A percentile compares a stretch with the other conserved stretches of the same genome.
phyloP scores from a whole-genome alignment of 2,113 vertebrate species.

The Otolemur garnettii region DNA sequence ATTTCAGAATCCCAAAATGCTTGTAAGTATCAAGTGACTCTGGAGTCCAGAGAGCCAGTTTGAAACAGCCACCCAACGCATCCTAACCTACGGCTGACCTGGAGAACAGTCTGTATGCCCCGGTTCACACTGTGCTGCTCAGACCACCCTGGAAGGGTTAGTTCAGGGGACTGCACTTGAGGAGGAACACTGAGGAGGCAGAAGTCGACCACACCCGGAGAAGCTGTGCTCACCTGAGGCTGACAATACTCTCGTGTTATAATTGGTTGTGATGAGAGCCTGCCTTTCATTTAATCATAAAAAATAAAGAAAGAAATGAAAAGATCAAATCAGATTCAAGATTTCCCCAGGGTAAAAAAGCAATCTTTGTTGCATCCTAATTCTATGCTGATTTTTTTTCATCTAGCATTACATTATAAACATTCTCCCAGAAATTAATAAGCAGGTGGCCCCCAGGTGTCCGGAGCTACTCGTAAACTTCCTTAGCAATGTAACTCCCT shows the following conservation, averaged over 20 bases:
- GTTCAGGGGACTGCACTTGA: background rate
- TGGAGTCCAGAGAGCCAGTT: background rate
- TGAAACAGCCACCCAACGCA: background rate
- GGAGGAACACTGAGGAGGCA: background rate
- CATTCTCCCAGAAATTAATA: background rate
- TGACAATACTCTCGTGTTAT: background rate
- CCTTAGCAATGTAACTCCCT: background rate
- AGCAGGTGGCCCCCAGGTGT: background rate
- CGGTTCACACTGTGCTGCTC: background rate
- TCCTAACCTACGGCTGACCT: accelerated
- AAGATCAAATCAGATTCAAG: conserved; percentile 24
- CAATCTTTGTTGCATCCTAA: background rate
- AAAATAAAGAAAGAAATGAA: background rate
- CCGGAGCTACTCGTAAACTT: background rate
- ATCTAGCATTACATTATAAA: background rate
- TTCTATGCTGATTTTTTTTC: background rate
- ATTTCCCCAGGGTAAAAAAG: background rate
- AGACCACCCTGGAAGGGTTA: background rate
- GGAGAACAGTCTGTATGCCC: background rate
- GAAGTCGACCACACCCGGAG: background rate
- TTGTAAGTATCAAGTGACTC: background rate
- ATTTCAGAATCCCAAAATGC: background rate
- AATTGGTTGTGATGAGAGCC: background rate
- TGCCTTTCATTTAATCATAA: background rate
- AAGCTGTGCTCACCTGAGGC: background rate